A percentile compares a stretch with the other conserved stretches of the same genome.
Conservation (phyloP, 2,797 vertebrate genomes). For the Jordanella pulchra region DNA sequence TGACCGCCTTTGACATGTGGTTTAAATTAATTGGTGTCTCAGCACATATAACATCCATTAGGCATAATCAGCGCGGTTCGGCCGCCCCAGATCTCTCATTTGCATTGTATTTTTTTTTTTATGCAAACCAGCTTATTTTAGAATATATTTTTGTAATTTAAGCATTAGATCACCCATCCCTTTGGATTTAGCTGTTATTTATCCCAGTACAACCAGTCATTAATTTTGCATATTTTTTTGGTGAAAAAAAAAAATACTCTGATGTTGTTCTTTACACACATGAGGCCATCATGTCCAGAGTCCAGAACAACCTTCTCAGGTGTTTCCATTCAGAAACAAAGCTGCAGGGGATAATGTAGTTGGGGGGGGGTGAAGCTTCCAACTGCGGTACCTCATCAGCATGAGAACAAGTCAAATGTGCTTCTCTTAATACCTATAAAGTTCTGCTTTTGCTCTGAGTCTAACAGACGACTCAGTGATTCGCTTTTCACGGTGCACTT, state of each 20-base stretch:
- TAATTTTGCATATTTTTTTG: conserved; percentile 51
- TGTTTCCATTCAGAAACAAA: conserved; percentile 51
- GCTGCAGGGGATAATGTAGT: conserved; percentile 23
- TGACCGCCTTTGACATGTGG: conserved; percentile 67
- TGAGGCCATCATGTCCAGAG: conserved; percentile 60
- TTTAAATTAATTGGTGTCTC: conserved; percentile 71
- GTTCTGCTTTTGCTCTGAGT: conserved; percentile 27
- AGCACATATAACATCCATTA: conserved; percentile 73
- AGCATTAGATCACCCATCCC: conserved; percentile 63
- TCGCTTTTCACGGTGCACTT: conserved; percentile 37
- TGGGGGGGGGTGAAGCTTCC: conserved; percentile 60
- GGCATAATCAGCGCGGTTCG: conserved; percentile 60
- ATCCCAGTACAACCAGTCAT: conserved; percentile 62
- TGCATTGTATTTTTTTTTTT: conserved; percentile 55
- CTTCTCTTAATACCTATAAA: conserved; percentile 49
- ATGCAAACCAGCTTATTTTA: conserved; percentile 74
- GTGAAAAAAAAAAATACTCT: conserved; percentile 14
- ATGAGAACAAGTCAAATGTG: conserved; percentile 56
- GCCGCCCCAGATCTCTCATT: conserved; percentile 37
- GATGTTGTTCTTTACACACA: conserved; percentile 58
- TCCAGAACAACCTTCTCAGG: conserved; percentile 67
- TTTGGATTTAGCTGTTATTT: conserved; percentile 56
- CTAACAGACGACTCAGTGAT: conserved; percentile 21
- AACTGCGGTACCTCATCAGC: conserved; percentile 69
- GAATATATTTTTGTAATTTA: conserved; percentile 57